These are phyloP conservation scores for Lophura nycthemera DNA, from an alignment of 2,113 vertebrate genomes.

Conservation along the genomic window DNA sequence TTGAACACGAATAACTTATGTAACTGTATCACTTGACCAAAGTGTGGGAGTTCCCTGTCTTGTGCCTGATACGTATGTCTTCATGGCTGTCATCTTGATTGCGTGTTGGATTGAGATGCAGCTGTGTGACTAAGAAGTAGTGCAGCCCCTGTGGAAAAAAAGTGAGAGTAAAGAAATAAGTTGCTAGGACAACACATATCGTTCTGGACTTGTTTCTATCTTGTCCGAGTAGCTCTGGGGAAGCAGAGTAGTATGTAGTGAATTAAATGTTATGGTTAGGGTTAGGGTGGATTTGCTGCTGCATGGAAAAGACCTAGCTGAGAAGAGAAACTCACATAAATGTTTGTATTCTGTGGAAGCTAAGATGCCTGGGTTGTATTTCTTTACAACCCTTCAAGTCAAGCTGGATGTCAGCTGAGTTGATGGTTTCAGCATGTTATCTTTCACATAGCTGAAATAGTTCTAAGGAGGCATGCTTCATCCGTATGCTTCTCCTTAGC, in stretches of 20 bases:
- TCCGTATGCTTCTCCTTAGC: neutral
- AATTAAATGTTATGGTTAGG: neutral
- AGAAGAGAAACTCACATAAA: neutral
- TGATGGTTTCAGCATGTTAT: neutral
- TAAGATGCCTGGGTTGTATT: neutral
- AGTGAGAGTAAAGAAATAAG: neutral
- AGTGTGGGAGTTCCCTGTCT: neutral
- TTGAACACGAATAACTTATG: neutral
- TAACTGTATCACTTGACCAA: neutral
- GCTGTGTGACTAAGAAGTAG: neutral
- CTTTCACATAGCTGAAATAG: neutral
- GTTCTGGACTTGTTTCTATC: neutral
- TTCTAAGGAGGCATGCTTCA: neutral
- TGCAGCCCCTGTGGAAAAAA: neutral
- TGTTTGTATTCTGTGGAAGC: neutral
- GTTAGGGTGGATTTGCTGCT: neutral
- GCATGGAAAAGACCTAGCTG: neutral
- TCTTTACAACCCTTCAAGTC: neutral
- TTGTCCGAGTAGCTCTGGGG: neutral
- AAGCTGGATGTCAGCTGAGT: neutral
- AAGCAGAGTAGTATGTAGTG: neutral
- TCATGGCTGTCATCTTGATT: neutral
- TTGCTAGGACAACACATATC: neutral
- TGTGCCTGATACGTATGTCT: neutral
- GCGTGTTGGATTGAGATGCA: accelerated